Conservation (phyloP, 2,113 vertebrate genomes). For the Muscicapa adusta region DNA sequence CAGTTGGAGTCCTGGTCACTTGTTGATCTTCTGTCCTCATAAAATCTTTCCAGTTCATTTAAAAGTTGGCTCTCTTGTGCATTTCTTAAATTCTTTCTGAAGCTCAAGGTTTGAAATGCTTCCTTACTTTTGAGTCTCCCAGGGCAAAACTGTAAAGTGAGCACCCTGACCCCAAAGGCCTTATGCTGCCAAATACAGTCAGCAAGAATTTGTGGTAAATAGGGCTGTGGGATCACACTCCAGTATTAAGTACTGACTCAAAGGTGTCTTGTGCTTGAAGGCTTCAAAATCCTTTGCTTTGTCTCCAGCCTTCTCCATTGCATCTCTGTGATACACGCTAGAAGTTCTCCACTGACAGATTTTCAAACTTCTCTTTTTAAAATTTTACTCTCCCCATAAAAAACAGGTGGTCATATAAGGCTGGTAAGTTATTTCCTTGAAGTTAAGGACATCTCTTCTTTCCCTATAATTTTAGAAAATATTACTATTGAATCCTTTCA, state of each 20-base stretch:
- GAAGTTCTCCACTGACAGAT: background rate
- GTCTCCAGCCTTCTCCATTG: background rate
- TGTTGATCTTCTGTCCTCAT: constrained; percentile 62
- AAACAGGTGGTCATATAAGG: background rate
- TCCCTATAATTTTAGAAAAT: background rate
- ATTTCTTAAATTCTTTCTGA: constrained; percentile 51
- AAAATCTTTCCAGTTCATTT: constrained; percentile 68
- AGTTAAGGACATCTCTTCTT: background rate
- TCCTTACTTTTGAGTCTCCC: background rate
- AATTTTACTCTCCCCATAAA: background rate
- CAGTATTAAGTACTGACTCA: background rate
- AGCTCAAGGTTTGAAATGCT: constrained; percentile 39
- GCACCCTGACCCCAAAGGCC: constrained; percentile 16
- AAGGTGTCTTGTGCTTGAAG: background rate
- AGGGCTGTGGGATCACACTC: background rate
- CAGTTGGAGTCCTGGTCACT: constrained; percentile 58
- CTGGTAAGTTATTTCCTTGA: background rate
- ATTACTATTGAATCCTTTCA: background rate
- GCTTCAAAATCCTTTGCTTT: background rate
- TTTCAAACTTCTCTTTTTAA: background rate
- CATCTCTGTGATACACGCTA: background rate
- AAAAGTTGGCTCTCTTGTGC: constrained; percentile 66
- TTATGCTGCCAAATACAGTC: constrained; percentile 22
- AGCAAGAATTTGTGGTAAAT: background rate
- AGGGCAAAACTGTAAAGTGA: constrained; percentile 38